Evolutionary conservation across 2,113 vertebrate genomes (phyloP).

Genomic region (Planiliza haematocheilus): DNA sequence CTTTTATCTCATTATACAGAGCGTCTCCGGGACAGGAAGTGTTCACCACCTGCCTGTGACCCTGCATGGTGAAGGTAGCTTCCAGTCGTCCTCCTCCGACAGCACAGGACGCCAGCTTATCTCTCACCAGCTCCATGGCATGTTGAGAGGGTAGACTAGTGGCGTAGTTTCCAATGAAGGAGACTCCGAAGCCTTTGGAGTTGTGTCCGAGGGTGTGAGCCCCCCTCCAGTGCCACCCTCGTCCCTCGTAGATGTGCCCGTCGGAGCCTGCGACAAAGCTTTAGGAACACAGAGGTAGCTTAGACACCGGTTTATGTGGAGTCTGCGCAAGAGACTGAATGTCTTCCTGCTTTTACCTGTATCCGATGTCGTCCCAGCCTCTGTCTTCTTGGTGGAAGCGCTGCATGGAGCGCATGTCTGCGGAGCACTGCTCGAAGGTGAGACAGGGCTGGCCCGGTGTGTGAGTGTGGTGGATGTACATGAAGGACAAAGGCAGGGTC

Average conservation of each 20-base stretch:
- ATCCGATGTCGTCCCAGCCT: conserved; percentile 91
- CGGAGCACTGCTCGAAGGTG: conserved; percentile 81
- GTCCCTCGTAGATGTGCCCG: conserved; percentile 90
- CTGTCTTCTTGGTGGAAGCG: conserved; percentile 87
- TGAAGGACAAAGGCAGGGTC: conserved; percentile 81
- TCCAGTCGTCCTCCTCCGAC: conserved; percentile 67
- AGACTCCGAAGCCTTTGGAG: conserved; percentile 85
- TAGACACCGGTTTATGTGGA: neutral
- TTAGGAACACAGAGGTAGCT: neutral
- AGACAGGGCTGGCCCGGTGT: conserved; percentile 83
- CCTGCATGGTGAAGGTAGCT: conserved; percentile 78
- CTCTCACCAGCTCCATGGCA: conserved; percentile 81
- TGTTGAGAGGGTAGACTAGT: conserved; percentile 71
- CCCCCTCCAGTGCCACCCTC: conserved; percentile 89
- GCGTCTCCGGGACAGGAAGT: conserved; percentile 88
- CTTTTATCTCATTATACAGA: conserved; percentile 83
- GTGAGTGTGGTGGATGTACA: conserved; percentile 91
- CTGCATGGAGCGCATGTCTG: conserved; percentile 89
- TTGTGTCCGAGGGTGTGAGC: conserved; percentile 91
- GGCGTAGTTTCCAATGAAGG: conserved; percentile 88
- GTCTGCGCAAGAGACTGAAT: no score
- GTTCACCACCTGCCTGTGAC: conserved; percentile 87
- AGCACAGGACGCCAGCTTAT: conserved; percentile 83
- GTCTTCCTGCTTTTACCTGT: conserved; percentile 81
- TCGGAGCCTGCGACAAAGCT: conserved; percentile 92